Conservation (phyloP, 2,888 invertebrate species). For the Beris chalybata region DNA sequence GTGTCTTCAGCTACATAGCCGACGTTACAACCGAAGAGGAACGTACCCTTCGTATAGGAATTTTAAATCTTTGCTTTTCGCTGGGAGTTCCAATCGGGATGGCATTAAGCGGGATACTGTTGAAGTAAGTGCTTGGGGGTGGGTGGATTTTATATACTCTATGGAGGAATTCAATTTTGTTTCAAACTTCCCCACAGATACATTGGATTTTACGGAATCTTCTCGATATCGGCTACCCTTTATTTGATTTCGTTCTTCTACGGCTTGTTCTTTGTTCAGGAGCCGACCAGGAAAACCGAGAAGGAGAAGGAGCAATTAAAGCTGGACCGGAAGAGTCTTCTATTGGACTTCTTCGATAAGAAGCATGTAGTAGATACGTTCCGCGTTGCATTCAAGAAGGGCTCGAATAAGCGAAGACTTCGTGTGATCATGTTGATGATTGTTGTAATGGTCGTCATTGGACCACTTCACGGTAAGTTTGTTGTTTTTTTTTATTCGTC, state of each 20-base stretch:
- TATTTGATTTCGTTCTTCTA: slow-evolving; percentile 76
- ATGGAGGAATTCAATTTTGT: background rate
- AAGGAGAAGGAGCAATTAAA: slow-evolving; percentile 42
- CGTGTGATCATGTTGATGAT: slow-evolving; percentile 77
- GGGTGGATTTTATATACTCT: no score
- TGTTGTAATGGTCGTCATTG: slow-evolving; percentile 82
- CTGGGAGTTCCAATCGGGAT: slow-evolving; percentile 88
- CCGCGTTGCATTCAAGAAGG: slow-evolving; percentile 76
- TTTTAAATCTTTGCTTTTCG: slow-evolving; percentile 86
- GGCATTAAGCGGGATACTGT: slow-evolving; percentile 79
- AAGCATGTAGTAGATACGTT: slow-evolving; percentile 77
- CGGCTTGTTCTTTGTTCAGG: slow-evolving; percentile 74
- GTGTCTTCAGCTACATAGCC: slow-evolving; percentile 85
- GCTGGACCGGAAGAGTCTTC: slow-evolving; percentile 44
- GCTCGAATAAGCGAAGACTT: slow-evolving; percentile 72
- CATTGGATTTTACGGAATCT: slow-evolving; percentile 82
- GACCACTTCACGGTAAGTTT: slow-evolving; percentile 78
- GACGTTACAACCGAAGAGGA: slow-evolving; percentile 83
- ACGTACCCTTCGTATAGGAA: slow-evolving; percentile 81
- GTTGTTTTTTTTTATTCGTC: background rate
- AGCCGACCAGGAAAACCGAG: slow-evolving; percentile 49
- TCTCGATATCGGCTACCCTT: slow-evolving; percentile 73
- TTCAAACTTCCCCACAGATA: slow-evolving; percentile 51
- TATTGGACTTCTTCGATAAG: slow-evolving; percentile 72
- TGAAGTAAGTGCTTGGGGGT: slow-evolving; percentile 53